Percentiles rank a stretch among this genome's conserved stretches.
Conservation (phyloP, 2,113 vertebrate genomes). For the Amazona guildingii region DNA sequence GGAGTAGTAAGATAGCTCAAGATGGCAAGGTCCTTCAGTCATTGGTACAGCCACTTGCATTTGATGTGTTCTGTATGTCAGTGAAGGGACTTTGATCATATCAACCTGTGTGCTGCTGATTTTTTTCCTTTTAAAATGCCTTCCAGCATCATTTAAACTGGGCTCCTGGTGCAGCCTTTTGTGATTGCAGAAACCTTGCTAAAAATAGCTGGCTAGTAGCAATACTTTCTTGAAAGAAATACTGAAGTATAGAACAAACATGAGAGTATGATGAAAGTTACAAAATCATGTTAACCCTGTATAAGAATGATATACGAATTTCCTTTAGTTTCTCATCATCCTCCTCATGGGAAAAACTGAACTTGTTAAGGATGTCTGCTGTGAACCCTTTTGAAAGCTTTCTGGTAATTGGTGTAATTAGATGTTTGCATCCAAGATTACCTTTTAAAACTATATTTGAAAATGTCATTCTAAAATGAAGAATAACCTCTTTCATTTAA, state of each 20-base stretch:
- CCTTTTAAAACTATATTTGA: neutral
- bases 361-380: neutral
- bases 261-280: neutral
- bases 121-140: neutral
- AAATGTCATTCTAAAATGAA: neutral
- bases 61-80: neutral
- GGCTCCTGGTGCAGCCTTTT: neutral
- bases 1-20: neutral
- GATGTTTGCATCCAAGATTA: neutral
- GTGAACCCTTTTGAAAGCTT: neutral
- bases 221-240: conserved; percentile 4
- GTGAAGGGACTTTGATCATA: neutral
- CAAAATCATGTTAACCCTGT: neutral
- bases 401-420: neutral
- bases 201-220: conserved; percentile 21
- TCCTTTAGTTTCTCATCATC: neutral
- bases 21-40: neutral
- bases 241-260: neutral
- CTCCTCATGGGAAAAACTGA: neutral
- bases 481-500: neutral
- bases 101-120: neutral
- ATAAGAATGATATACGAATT: neutral
- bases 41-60: neutral
- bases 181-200: conserved; percentile 22
- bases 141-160: neutral